phyloP scores from a whole-genome alignment of 2,888 invertebrate species.

The Hirtodrosophila duncani region DNA sequence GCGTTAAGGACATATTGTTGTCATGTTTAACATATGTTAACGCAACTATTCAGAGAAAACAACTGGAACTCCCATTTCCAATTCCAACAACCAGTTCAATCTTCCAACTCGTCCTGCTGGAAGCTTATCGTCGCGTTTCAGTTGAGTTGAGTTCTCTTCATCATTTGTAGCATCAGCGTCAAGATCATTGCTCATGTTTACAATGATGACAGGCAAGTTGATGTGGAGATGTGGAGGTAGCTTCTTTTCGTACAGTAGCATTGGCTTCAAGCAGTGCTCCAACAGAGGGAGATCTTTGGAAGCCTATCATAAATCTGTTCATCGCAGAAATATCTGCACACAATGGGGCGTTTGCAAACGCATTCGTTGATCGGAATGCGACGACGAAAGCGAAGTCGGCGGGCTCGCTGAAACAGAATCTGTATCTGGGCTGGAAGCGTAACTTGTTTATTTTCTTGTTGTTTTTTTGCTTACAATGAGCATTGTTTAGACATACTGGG shows the following conservation, averaged over 20 bases:
- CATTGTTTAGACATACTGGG: too few species aligned
- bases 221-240: too few species aligned
- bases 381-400: constrained; percentile 2
- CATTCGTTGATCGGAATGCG: constrained; percentile 52
- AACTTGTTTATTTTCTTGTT: constrained; percentile 61
- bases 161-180: constrained; percentile 78
- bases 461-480: constrained; percentile 23
- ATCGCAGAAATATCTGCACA: constrained; percentile 73
- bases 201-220: constrained; percentile 73
- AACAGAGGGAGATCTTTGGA: constrained; percentile 3
- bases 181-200: constrained; percentile 77
- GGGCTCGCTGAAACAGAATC: constrained; percentile 32
- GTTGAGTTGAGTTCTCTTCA: too few species aligned
- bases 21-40: constrained; percentile 75
- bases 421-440: constrained; percentile 31
- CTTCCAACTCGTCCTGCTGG: constrained; percentile 31
- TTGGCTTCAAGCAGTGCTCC: constrained; percentile 7
- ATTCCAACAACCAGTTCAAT: constrained; percentile 45
- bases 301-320: constrained; percentile 69
- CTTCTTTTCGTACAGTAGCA: constrained; percentile 36
- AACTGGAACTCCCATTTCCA: constrained; percentile 24
- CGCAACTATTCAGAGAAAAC: constrained; percentile 39
- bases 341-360: constrained; percentile 73
- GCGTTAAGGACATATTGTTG: constrained; percentile 71
- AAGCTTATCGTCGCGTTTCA: constrained; percentile 65